Percentiles rank a stretch among this genome's conserved stretches.
Evolutionary conservation across 2,888 invertebrate species (phyloP).

Genomic region (Gymnosoma rotundatum): DNA sequence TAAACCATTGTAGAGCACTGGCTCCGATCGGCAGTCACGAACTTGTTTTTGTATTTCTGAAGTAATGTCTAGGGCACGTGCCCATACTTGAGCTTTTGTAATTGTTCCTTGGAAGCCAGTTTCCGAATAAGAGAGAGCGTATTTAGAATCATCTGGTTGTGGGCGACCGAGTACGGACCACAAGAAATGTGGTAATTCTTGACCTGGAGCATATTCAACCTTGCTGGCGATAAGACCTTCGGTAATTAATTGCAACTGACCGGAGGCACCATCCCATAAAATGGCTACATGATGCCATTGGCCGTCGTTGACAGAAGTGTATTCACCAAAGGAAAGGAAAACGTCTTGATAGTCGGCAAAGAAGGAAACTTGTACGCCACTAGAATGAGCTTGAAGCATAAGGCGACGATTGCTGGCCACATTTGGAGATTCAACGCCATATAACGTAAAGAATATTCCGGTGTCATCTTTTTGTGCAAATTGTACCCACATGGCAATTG

Average conservation of each 20-base stretch:
- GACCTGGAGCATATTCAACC: constrained; percentile 93
- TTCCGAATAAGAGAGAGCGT: constrained; percentile 88
- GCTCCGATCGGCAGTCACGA: constrained; percentile 94
- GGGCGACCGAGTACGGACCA: constrained; percentile 97
- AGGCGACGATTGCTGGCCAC: constrained; percentile 89
- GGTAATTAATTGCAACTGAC: constrained; percentile 94
- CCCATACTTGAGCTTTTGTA: constrained; percentile 97
- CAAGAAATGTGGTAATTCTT: constrained; percentile 91
- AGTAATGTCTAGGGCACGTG: constrained; percentile 93
- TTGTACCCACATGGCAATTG: constrained; percentile 98
- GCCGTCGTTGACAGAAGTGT: constrained; percentile 96
- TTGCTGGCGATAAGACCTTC: constrained; percentile 97
- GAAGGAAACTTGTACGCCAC: constrained; percentile 94
- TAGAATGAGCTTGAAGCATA: constrained; percentile 95
- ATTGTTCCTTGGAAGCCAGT: constrained; percentile 97
- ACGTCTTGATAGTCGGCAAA: constrained; percentile 94
- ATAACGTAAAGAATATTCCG: constrained; percentile 96
- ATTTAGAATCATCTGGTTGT: constrained; percentile 86
- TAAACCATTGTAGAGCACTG: constrained; percentile 92
- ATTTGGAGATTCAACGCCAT: constrained; percentile 92
- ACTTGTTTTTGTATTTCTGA: constrained; percentile 97
- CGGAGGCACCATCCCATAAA: constrained; percentile 96
- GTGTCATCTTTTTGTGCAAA: constrained; percentile 95
- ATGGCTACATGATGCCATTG: constrained; percentile 98
- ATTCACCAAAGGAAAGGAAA: constrained; percentile 94